A percentile compares a stretch with the other conserved stretches of the same genome.
These are phyloP conservation scores for Megamerina dolium DNA, from an alignment of 2,888 invertebrate species.

Conservation along the genomic window DNA sequence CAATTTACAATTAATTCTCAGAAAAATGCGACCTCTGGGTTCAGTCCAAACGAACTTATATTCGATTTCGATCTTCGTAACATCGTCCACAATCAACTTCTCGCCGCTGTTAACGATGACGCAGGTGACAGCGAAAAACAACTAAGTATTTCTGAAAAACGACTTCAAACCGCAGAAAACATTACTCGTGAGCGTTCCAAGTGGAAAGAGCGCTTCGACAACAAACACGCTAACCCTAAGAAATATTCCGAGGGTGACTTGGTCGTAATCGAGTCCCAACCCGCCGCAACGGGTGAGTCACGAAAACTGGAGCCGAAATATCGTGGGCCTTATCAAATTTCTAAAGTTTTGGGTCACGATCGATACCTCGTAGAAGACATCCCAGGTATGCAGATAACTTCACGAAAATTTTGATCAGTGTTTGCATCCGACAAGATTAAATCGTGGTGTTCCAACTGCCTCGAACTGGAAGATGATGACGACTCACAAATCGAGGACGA, in stretches of 20 bases:
- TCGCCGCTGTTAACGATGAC: conserved; percentile 1
- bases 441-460: too few relatives aligned
- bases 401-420: too few relatives aligned
- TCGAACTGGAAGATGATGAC: too few relatives aligned
- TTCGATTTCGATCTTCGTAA: conserved; percentile 2
- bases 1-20: conserved; percentile 9
- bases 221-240: conserved; percentile 5
- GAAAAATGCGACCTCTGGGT: not conserved
- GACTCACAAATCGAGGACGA: too few relatives aligned
- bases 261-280: conserved; percentile 12
- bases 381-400: too few relatives aligned
- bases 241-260: conserved; percentile 10
- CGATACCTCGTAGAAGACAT: conserved; percentile 16
- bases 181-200: conserved; percentile 8
- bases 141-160: not conserved
- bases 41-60: conserved; percentile 3
- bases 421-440: too few relatives aligned
- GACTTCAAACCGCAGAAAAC: conserved; percentile 4
- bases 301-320: conserved; percentile 19
- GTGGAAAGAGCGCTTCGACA: conserved; percentile 12
- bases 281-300: conserved; percentile 10
- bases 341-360: conserved; percentile 15
- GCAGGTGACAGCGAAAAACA: not conserved
- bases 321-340: conserved; percentile 17
- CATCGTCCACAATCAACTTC: not conserved